These are phyloP conservation scores for Papilio dardanus DNA, from an alignment of 1,140 invertebrate genomes.

Conservation along the genomic window DNA sequence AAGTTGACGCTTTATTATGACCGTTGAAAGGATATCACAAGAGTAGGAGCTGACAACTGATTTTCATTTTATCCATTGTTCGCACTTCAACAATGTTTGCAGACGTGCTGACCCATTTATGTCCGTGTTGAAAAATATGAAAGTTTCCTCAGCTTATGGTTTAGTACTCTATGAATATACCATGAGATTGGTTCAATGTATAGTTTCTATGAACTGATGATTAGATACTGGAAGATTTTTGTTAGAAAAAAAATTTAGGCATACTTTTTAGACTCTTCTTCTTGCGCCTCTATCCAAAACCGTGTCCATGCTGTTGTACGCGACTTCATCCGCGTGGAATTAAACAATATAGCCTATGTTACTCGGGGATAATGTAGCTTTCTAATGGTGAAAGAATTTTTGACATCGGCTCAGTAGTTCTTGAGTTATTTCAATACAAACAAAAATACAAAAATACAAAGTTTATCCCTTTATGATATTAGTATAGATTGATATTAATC, in stretches of 20 bases:
- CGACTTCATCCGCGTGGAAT: too few relatives aligned
- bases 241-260: not conserved
- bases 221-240: not conserved
- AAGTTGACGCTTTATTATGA: not conserved
- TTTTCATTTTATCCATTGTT: not conserved
- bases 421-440: too few relatives aligned
- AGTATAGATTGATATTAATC: too few relatives aligned
- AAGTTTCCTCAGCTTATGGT: not conserved
- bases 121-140: conserved; percentile 13
- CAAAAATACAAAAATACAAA: too few relatives aligned
- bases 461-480: too few relatives aligned
- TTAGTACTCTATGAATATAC: conserved; percentile 14
- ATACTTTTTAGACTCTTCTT: too few relatives aligned
- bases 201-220: not conserved
- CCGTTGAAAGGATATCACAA: not conserved
- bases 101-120: conserved; percentile 25
- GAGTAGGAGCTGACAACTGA: not conserved
- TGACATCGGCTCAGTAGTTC: too few relatives aligned
- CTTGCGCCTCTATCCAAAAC: too few relatives aligned
- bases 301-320: too few relatives aligned
- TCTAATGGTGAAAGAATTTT: too few relatives aligned
- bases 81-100: conserved; percentile 9
- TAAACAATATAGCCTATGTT: too few relatives aligned
- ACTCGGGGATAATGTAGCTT: too few relatives aligned
- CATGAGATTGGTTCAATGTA: not conserved